Conservation (phyloP, 2,888 invertebrate genomes). For the Cephus sareptanus region DNA sequence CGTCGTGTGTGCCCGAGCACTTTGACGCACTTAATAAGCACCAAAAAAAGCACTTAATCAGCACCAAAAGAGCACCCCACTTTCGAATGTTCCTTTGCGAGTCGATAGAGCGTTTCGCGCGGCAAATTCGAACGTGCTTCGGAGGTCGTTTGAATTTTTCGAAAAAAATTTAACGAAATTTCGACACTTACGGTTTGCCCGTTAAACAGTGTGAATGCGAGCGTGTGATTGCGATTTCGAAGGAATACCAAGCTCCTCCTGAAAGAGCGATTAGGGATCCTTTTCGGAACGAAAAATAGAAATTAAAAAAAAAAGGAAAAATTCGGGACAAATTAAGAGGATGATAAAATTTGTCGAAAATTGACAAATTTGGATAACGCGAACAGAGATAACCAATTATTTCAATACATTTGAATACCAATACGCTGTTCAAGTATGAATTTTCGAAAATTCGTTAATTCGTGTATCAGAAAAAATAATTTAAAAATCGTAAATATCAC, state of each 20-base stretch:
- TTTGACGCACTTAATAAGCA: conserved; percentile 16
- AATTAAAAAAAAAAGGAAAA: conserved; percentile 16
- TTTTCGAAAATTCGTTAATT: neutral
- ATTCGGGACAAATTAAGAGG: conserved; percentile 4
- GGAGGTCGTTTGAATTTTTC: neutral
- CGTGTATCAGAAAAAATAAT: neutral
- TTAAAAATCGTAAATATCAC: neutral
- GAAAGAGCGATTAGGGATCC: neutral
- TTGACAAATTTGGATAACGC: neutral
- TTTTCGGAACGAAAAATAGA: conserved; percentile 15
- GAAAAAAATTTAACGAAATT: neutral
- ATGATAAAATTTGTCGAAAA: conserved; percentile 9
- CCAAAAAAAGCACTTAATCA: conserved; percentile 38
- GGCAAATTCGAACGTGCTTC: neutral
- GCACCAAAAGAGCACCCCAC: conserved; percentile 54
- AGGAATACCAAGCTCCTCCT: neutral
- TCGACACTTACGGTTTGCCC: neutral
- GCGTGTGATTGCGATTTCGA: conserved; percentile 43
- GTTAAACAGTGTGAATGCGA: conserved; percentile 42
- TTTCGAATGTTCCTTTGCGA: conserved; percentile 38
- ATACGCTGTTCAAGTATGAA: conserved; percentile 39
- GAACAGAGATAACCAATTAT: conserved; percentile 23
- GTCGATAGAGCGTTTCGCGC: neutral
- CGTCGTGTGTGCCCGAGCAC: neutral
- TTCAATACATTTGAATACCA: conserved; percentile 65